Percentiles rank a stretch among this genome's conserved stretches.
phyloP scores from a whole-genome alignment of 2,797 vertebrate species.

The Pyrocephalus nanus region DNA sequence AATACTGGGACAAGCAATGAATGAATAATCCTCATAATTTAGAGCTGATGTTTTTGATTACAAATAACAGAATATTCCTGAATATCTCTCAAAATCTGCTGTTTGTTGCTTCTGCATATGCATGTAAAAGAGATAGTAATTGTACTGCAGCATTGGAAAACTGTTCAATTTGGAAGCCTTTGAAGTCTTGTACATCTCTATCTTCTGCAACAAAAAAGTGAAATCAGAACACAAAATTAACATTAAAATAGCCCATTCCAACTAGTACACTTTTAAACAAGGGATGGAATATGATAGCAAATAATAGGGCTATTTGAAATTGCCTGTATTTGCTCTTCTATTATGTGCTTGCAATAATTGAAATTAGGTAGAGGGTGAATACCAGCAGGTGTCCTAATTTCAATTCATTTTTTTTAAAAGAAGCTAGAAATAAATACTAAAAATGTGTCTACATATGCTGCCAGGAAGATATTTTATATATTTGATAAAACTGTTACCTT shows the following conservation, averaged over 20 bases:
- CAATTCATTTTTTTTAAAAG: neutral
- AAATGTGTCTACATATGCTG: neutral
- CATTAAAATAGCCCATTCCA: neutral
- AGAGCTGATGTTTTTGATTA: neutral
- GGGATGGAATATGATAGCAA: neutral
- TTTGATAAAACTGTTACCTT: neutral
- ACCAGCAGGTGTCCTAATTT: slow-evolving; percentile 14
- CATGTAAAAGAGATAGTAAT: neutral
- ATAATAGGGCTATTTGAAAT: neutral
- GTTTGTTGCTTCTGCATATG: neutral
- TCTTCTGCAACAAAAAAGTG: neutral
- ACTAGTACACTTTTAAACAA: neutral
- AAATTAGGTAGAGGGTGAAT: slow-evolving; percentile 25
- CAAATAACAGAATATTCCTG: neutral
- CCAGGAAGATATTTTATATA: neutral
- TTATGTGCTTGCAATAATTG: neutral
- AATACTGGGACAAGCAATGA: neutral
- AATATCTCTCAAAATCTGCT: slow-evolving; percentile 10
- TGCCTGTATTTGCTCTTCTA: slow-evolving; percentile 11
- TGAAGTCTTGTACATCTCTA: neutral
- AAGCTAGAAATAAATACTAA: neutral
- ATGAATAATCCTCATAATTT: neutral
- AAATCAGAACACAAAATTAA: slow-evolving; percentile 17
- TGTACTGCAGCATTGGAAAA: neutral
- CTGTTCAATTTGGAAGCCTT: neutral